Percentiles rank a stretch among this genome's conserved stretches.
Conservation (phyloP, 1,140 invertebrate species). For the Popillia japonica region DNA sequence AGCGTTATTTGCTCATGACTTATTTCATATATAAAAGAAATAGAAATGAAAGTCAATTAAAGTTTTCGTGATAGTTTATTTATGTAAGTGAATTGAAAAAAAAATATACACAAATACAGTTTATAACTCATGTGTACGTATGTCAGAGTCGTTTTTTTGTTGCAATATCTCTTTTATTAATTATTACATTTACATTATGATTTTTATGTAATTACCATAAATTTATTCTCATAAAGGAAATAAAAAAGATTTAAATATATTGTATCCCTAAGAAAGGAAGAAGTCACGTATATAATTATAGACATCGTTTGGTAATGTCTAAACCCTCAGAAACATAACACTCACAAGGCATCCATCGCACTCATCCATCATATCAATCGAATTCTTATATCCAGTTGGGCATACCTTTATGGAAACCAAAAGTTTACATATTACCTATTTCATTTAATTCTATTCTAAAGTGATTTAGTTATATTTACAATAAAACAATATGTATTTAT, state of each 20-base stretch:
- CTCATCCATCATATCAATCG: background rate
- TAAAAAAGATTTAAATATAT: background rate
- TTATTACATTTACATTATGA: conserved; percentile 1
- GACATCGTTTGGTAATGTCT: conserved; percentile 11
- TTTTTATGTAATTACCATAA: background rate
- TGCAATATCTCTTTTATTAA: background rate
- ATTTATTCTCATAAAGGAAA: background rate
- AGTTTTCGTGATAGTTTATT: conserved; percentile 28
- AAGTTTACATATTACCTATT: background rate
- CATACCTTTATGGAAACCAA: background rate
- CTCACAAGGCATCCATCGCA: background rate
- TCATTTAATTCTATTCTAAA: conserved; percentile 12
- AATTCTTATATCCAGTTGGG: background rate
- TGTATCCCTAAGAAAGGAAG: background rate
- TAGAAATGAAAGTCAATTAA: background rate
- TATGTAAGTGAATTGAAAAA: conserved; percentile 29
- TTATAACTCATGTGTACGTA: background rate
- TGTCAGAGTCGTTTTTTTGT: background rate
- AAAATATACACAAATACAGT: conserved; percentile 25
- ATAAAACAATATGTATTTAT: conserved; percentile 16
- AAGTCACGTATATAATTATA: background rate
- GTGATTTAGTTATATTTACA: conserved; percentile 19
- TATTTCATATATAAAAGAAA: too few relatives aligned
- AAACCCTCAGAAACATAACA: background rate
- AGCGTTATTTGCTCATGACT: too few relatives aligned